phyloP scores from a whole-genome alignment of 2,113 vertebrate genomes.

The Ochotona curzoniae region DNA sequence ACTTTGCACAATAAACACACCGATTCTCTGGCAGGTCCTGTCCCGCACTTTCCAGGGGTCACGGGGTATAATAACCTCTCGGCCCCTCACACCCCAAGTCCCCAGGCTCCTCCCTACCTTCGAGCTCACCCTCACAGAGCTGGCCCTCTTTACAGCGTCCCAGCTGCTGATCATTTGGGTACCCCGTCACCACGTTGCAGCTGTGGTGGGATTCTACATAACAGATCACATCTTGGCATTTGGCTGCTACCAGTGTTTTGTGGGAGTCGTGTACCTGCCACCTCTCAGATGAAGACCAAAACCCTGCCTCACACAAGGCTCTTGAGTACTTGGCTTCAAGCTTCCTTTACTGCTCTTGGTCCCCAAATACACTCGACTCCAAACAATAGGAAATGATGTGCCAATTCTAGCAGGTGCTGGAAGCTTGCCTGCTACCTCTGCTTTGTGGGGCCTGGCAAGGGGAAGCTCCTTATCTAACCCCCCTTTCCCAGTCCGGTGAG shows the following conservation, averaged over 20 bases:
- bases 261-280: neutral
- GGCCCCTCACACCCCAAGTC: too few relatives aligned
- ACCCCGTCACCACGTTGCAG: neutral
- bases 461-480: too few relatives aligned
- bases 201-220: neutral
- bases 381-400: neutral
- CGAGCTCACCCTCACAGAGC: neutral
- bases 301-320: neutral
- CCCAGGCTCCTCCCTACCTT: neutral
- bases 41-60: too few relatives aligned
- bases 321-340: neutral
- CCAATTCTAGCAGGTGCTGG: neutral
- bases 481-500: neutral
- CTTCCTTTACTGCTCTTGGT: neutral
- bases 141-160: neutral
- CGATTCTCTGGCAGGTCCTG: neutral
- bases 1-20: neutral
- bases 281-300: neutral
- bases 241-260: neutral
- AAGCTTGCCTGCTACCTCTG: neutral
- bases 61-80: too few relatives aligned
- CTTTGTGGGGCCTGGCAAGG: fast-evolving
- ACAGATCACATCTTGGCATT: neutral
- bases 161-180: neutral
- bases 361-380: too few relatives aligned